Conservation (phyloP, 2,797 vertebrate genomes). For the Mus minutoides region DNA sequence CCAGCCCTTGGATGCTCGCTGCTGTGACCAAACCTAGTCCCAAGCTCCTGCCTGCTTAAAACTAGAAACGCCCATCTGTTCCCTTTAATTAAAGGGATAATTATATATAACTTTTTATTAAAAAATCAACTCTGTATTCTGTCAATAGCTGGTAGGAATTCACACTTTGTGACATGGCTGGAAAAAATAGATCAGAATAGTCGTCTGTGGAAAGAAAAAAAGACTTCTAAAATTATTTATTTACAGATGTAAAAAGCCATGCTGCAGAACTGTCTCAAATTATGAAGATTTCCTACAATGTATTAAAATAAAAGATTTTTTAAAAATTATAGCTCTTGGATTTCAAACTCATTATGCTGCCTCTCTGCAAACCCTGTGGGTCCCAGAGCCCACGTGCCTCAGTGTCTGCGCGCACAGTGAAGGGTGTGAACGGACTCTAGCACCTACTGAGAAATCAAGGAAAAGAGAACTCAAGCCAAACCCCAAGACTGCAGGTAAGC, state of each 20-base stretch:
- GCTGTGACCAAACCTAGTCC: conserved; percentile 86
- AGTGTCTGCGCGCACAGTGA: conserved; percentile 94
- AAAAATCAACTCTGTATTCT: conserved; percentile 91
- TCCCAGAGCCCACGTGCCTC: conserved; percentile 82
- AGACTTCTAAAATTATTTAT: conserved; percentile 94
- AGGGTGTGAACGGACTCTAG: conserved; percentile 92
- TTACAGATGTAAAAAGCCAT: conserved; percentile 99
- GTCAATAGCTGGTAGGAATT: conserved; percentile 96
- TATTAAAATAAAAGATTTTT: conserved; percentile 99
- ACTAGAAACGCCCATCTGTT: conserved; percentile 91
- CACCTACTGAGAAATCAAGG: conserved; percentile 93
- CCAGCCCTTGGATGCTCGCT: conserved; percentile 86
- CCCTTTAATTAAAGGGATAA: conserved; percentile 99
- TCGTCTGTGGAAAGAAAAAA: conserved; percentile 83
- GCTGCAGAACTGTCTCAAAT: conserved; percentile 97
- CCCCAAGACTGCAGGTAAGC: conserved; percentile 88
- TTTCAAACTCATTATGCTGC: conserved; percentile 93
- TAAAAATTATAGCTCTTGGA: conserved; percentile 96
- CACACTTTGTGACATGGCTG: conserved; percentile 97
- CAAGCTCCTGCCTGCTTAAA: conserved; percentile 88
- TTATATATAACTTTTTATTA: conserved; percentile 91
- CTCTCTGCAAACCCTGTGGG: conserved; percentile 87
- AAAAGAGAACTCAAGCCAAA: conserved; percentile 73
- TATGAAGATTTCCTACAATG: conserved; percentile 98
- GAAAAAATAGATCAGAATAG: conserved; percentile 88